Evolutionary conservation across 2,888 invertebrate genomes (phyloP).

Genomic region (Colostygia pectinataria): DNA sequence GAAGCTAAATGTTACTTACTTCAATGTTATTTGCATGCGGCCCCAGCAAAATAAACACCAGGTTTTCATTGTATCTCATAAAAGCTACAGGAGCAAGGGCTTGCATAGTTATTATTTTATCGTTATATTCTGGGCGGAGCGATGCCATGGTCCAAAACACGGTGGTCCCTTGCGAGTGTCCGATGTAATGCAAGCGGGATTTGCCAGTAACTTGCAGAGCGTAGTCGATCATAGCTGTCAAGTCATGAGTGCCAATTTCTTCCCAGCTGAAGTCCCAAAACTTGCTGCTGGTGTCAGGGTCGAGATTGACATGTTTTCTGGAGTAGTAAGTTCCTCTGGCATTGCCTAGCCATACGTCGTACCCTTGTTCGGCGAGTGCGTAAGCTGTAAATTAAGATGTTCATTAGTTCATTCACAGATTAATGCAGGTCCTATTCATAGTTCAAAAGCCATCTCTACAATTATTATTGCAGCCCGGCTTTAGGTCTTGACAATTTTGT

Average conservation of each 20-base stretch:
- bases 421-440: background rate
- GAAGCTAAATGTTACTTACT: too few relatives aligned
- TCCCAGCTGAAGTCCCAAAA: constrained; percentile 90
- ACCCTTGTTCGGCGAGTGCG: constrained; percentile 84
- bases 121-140: constrained; percentile 84
- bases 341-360: constrained; percentile 91
- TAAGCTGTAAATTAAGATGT: constrained; percentile 49
- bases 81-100: constrained; percentile 86
- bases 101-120: constrained; percentile 84
- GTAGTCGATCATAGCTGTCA: constrained; percentile 90
- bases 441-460: too few relatives aligned
- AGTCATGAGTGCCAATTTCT: constrained; percentile 88
- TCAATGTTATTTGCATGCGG: constrained; percentile 55
- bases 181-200: constrained; percentile 86
- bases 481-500: too few relatives aligned
- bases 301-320: constrained; percentile 71
- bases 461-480: too few relatives aligned
- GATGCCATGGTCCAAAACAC: constrained; percentile 85
- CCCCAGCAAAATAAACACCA: constrained; percentile 63
- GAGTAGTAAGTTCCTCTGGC: constrained; percentile 87
- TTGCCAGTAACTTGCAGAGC: constrained; percentile 81
- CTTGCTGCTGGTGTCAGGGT: constrained; percentile 49
- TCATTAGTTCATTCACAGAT: background rate
- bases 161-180: constrained; percentile 88
- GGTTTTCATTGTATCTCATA: constrained; percentile 72